Base-by-base conservation (phyloP, 2,888 invertebrate species). In the Hybos culiciformis region DNA sequence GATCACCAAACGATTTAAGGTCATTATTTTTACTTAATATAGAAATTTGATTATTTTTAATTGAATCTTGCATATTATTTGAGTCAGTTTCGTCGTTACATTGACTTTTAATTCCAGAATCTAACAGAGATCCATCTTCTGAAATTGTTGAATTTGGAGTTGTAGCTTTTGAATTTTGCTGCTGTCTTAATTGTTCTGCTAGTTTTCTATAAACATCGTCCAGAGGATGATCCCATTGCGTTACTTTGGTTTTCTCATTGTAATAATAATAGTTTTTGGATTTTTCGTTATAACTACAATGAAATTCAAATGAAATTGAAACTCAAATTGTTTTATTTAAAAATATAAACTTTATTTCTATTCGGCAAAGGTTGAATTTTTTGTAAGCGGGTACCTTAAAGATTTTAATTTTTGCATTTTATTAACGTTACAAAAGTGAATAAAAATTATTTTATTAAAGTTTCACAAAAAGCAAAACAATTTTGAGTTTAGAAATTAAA, bases 211-310 rank as follows among this genome's bases (percentile, higher is more conserved):
- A 93, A 11, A 86, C 76, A 42, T 81, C 77, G 64, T 94, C 93
- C 50, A 91, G 69, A 0, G 94, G 94, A 66, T 94, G 94, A 55
- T 91, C 90, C 93, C 94, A 94, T 61, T 87, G 86, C 18, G 87
- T 86, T 54, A 77, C 78, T 47, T 84, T 83, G 1, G 84, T 83
- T 37, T 78, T 73, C 51, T 78, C 77, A 63, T 94, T 90, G 68
- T 83, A 88, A 65, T 93, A 94, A 62, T 92, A 94, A 60, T 80
- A 85, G 3, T 83, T 78, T 61, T 85, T 78, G 38, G 78, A 75
- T 56, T 82, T 78, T 51, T 83, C 83, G 58, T 90, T 85, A 61
- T 77, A 85, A 58, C 88, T 88, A 61, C 18, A 59, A 8, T 24
- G 24, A 24, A 24, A 24, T n/a, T 26, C 7, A 26, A 12, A 26